Base-by-base conservation (phyloP, 92 coral and sea anemone genomes). In the Umimayanthus kanabou region DNA sequence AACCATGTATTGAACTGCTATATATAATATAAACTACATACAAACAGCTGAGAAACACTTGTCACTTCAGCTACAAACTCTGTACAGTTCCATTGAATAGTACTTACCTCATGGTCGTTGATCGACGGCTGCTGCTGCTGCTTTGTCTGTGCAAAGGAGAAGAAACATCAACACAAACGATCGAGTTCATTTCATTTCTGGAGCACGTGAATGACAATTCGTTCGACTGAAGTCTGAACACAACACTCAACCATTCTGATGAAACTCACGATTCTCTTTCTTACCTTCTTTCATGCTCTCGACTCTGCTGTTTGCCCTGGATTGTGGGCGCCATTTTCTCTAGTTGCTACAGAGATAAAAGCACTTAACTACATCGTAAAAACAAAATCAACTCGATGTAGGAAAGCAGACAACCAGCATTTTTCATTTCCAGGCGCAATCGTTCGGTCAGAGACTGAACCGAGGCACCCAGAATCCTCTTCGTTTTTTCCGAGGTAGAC, bases 241-340 rank as follows among this genome's bases (percentile, higher is more conserved):
- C 37, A 33, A 33, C 37, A 33, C 33, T 16, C 16, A 57, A 18
- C 58, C 3, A 64, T 8, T 69, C 2, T 2, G 13, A 80, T 42
- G 57, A 7, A 11, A 47, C 8, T 47, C 50, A 47, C 50, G 50
- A 11, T 25, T 22, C 14, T 6, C 14, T 3, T 18, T 69, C 78
- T 49, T 69, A 83, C 87, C 40, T 83, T 83, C 78, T 70, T 18
- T 83, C 87, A 14, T 69, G 87, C 29, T 83, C 87, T 25, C 87
- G 77, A 26, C 65, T 70, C 73, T 83, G 87, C 65, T 83, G 87
- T 45, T 83, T 83, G 45, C 77, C 87, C 53, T 83, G 87, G 50
- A 83, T 70, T 43, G 87, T 83, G 65, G 87, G 87, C 58, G 87
- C 87, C 87, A 83, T 83, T 20, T 18, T 82, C 33, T 11, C 37